A percentile compares a stretch with the other conserved stretches of the same genome.
These are phyloP conservation scores for Hyphantria cunea DNA, from an alignment of 1,140 invertebrate genomes.

Conservation along the genomic window DNA sequence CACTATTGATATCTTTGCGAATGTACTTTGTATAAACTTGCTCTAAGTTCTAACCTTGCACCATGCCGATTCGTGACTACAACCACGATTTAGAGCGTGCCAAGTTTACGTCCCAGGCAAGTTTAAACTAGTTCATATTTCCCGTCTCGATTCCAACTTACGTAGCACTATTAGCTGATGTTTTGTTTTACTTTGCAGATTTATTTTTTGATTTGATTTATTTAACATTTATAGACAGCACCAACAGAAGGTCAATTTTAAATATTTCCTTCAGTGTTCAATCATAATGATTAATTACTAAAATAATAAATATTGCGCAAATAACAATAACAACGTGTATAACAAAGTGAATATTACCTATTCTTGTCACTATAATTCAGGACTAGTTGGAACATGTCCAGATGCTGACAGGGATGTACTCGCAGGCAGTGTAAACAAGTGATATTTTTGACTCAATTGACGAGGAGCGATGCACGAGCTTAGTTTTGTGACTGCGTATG, in stretches of 20 bases:
- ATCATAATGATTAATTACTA: too few relatives aligned
- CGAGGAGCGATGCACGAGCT: constrained; percentile 29
- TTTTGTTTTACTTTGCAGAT: background rate
- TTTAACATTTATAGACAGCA: too few relatives aligned
- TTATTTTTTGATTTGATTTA: too few relatives aligned
- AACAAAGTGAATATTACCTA: constrained; percentile 28
- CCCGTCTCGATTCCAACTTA: constrained; percentile 36
- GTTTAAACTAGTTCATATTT: constrained; percentile 56
- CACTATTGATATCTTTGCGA: too few relatives aligned
- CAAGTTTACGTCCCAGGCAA: constrained; percentile 55
- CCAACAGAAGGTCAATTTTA: too few relatives aligned
- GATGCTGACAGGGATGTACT: constrained; percentile 33
- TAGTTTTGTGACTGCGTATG: constrained; percentile 22
- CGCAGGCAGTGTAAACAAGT: constrained; percentile 38
- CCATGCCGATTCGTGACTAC: constrained; percentile 47
- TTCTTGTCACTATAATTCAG: constrained; percentile 28
- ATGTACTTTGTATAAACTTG: background rate
- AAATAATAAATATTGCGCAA: too few relatives aligned
- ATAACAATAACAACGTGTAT: too few relatives aligned
- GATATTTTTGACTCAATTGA: constrained; percentile 52
- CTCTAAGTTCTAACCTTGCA: constrained; percentile 34
- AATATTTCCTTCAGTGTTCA: too few relatives aligned
- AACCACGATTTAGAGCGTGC: constrained; percentile 50
- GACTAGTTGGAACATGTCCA: constrained; percentile 49
- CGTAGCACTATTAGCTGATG: constrained; percentile 25